Conservation (phyloP, 2,113 vertebrate genomes). For the Phylloscopus whistleri region DNA sequence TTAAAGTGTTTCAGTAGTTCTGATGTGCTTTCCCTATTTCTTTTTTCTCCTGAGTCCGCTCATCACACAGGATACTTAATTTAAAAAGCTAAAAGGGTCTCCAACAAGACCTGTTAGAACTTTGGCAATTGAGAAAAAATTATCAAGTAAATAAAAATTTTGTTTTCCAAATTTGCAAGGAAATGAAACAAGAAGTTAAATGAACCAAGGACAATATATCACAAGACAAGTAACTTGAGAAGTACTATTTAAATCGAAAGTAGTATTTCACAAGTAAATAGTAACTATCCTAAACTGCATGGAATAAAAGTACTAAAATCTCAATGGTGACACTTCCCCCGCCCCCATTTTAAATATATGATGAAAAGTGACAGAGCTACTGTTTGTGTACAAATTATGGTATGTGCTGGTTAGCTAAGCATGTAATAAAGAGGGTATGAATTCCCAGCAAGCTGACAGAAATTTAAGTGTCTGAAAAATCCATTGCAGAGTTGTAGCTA, state of each 20-base stretch:
- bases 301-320: not conserved
- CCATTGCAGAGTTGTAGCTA: not conserved
- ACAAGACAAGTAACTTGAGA: not conserved
- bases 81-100: not conserved
- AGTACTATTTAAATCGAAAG: not conserved
- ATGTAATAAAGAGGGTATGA: conserved; percentile 9
- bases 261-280: not conserved
- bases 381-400: not conserved
- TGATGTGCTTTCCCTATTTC: not conserved
- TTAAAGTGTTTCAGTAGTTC: not conserved
- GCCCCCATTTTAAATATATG: not conserved
- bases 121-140: not conserved
- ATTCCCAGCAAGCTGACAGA: conserved; percentile 5
- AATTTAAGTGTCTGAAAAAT: conserved; percentile 8
- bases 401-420: not conserved
- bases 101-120: not conserved
- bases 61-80: not conserved
- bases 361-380: not conserved
- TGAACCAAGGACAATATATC: not conserved
- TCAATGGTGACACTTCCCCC: not conserved
- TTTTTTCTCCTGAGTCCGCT: not conserved
- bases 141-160: not conserved
- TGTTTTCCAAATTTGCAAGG: not conserved
- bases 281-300: not conserved
- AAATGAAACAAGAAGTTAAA: not conserved